Base-by-base conservation (phyloP, 2,888 invertebrate species). In the Tetrapedia diversipes region DNA sequence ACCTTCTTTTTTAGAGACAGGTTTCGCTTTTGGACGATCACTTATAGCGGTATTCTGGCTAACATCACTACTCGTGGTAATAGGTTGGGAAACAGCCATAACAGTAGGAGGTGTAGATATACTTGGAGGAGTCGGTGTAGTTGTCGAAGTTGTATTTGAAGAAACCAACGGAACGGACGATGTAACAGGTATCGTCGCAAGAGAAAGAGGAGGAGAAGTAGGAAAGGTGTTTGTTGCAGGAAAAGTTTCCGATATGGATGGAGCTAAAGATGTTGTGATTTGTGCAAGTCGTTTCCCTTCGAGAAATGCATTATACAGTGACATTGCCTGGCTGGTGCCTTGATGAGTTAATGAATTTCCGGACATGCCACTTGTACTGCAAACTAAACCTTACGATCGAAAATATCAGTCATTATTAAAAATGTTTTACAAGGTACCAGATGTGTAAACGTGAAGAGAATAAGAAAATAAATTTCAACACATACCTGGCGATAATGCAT, bases 11-110 rank as follows among this genome's bases (percentile, higher is more conserved):
- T 97, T 96, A 61, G 95, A 95, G 63, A 95, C 95, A 49, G 96
- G 95, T 92, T 96, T 97, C 53, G 95, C 96, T 92, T 96, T 96
- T 73, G 96, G 96, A 87, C 97, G 94, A 92, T 97, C 97, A 92
- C 96, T 96, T 87, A 96, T 96, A 80, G 96, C 95, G 73, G 95
- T 96, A 88, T 94, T 95, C 93, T 95, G 94, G 87, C 93, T 93
- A 69, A 94, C 94, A 86, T 94, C 94, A 51, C 93, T 92, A 84
- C 93, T 93, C 22, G 93, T 92, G 47, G 93, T 92, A 67, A 93
- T 93, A 83, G 92, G 91, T 77, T 92, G 90, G 27, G 92, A 90
- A 66, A 91, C 79, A 22, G 85, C 77, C 77, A 86, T 86, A 43
- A 85, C 84, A 8, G 85, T 70, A 29, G 85, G 88, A 34, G 86